A percentile compares a stretch with the other conserved stretches of the same genome.
Conservation (phyloP, 2,113 vertebrate genomes). For the Eptatretus burgeri region DNA sequence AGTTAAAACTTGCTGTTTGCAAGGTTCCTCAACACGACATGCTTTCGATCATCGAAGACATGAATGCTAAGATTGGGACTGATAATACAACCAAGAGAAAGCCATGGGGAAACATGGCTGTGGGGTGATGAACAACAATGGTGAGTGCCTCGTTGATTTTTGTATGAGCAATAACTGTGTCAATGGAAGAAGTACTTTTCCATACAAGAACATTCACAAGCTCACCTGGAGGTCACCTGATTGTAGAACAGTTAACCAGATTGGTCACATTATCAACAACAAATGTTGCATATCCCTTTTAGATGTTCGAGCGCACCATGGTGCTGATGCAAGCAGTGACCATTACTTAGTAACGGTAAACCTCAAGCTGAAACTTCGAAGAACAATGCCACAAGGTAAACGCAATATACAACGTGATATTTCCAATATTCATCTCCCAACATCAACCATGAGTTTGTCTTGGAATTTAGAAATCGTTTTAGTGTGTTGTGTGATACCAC, state of each 20-base stretch:
- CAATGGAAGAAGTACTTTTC: background rate
- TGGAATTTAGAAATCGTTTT: background rate
- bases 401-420: background rate
- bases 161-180: slow-evolving; percentile 7
- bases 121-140: background rate
- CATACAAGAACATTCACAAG: slow-evolving; percentile 8
- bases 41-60: background rate
- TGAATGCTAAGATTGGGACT: background rate
- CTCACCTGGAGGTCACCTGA: slow-evolving; percentile 8
- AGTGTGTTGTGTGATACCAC: background rate
- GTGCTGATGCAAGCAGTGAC: background rate
- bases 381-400: background rate
- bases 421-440: background rate
- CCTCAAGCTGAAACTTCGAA: background rate
- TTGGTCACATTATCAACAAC: slow-evolving; percentile 6
- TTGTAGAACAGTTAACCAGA: slow-evolving; percentile 1
- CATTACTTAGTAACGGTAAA: background rate
- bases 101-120: background rate
- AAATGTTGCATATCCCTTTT: background rate
- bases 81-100: background rate
- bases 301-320: slow-evolving; percentile 3
- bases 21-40: background rate
- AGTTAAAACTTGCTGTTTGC: background rate
- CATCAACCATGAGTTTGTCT: background rate
- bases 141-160: background rate